These are phyloP conservation scores for Herpailurus yagouaroundi DNA, from an alignment of 2,113 vertebrate species.

Conservation along the genomic window DNA sequence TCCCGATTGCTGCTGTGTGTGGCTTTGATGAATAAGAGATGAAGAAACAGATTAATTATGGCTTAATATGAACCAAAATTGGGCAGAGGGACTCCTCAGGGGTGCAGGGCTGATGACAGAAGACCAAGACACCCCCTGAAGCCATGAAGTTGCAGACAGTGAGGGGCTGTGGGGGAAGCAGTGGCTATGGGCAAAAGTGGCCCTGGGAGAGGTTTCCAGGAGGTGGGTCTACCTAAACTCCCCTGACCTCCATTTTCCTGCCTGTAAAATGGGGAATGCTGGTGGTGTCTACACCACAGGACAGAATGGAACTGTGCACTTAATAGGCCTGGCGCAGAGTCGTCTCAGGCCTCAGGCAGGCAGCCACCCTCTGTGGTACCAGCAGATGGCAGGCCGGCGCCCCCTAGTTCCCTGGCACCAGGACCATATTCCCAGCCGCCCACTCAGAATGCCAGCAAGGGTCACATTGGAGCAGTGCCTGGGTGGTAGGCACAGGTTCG, in stretches of 20 bases:
- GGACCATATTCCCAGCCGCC: constrained; percentile 50
- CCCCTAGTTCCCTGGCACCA: constrained; percentile 59
- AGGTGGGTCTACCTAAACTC: neutral
- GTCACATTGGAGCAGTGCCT: constrained; percentile 43
- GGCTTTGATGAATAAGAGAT: constrained; percentile 70
- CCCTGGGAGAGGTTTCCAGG: neutral
- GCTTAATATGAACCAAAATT: neutral
- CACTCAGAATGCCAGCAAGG: constrained; percentile 13
- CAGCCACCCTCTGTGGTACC: constrained; percentile 47
- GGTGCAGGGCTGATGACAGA: neutral
- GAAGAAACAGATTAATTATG: constrained; percentile 42
- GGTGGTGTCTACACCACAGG: neutral
- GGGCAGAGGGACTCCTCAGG: neutral
- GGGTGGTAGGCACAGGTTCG: neutral
- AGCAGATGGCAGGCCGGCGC: constrained; percentile 63
- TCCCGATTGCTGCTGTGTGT: neutral
- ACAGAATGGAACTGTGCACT: neutral
- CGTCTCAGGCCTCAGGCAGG: neutral
- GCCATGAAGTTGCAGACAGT: neutral
- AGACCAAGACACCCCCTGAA: neutral
- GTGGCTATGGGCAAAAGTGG: neutral
- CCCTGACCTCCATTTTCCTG: neutral
- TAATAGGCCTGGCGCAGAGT: constrained; percentile 26
- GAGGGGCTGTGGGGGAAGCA: neutral
- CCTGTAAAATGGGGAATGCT: constrained; percentile 10